Evolutionary conservation across 2,888 invertebrate genomes (phyloP).

Genomic region (Thera britannica): DNA sequence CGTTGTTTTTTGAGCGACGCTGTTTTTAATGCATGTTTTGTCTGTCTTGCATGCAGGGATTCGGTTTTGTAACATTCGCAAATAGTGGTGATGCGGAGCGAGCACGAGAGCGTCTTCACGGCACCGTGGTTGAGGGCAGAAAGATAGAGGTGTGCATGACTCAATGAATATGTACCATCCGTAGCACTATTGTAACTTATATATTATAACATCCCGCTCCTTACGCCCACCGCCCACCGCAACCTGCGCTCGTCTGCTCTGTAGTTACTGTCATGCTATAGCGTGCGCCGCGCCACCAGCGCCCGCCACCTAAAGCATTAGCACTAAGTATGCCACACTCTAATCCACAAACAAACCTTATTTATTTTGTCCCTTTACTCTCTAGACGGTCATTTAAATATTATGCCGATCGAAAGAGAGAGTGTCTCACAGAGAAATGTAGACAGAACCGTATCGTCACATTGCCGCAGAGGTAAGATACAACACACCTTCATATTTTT

Average conservation of each 20-base stretch:
- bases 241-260: constrained; percentile 84
- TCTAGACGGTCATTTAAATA: constrained; percentile 88
- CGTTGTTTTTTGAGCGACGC: constrained; percentile 91
- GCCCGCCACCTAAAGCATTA: constrained; percentile 49
- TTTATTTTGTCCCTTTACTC: constrained; percentile 86
- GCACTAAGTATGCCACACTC: constrained; percentile 77
- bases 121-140: constrained; percentile 99
- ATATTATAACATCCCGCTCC: constrained; percentile 85
- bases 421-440: constrained; percentile 83
- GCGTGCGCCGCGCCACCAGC: constrained; percentile 62
- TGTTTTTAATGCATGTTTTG: constrained; percentile 97
- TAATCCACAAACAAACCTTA: constrained; percentile 83
- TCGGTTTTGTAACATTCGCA: constrained; percentile 99
- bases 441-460: constrained; percentile 83
- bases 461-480: constrained; percentile 82
- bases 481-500: constrained; percentile 63
- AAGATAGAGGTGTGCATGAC: constrained; percentile 99
- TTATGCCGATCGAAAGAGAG: constrained; percentile 84
- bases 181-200: constrained; percentile 86
- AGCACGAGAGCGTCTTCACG: constrained; percentile 99
- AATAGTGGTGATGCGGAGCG: constrained; percentile 99
- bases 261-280: constrained; percentile 82
- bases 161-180: constrained; percentile 85
- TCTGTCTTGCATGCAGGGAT: constrained; percentile 99
- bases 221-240: constrained; percentile 81